Evolutionary conservation across 2,797 vertebrate species (phyloP).

Genomic region (Pseudotriccus pelzelni): DNA sequence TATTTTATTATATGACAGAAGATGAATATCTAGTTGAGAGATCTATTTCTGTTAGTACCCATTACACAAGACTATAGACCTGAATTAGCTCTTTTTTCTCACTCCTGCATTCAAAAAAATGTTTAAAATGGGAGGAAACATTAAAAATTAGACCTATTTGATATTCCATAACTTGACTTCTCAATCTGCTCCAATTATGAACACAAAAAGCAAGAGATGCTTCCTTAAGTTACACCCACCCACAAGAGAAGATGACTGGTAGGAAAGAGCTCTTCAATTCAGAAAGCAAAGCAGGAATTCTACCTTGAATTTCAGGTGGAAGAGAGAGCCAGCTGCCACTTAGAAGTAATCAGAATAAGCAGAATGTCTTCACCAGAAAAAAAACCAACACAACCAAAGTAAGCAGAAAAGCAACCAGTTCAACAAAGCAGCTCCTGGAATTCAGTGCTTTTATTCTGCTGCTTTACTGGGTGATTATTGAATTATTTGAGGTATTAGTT

Average conservation of each 20-base stretch:
- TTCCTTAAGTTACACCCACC: background rate
- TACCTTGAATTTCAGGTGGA: background rate
- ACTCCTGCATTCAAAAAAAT: background rate
- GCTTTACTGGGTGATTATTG: background rate
- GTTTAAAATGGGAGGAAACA: background rate
- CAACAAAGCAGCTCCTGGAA: background rate
- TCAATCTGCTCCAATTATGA: background rate
- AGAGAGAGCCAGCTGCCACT: background rate
- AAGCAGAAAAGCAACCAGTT: background rate
- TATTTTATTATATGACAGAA: background rate
- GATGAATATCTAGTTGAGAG: background rate
- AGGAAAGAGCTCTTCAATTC: background rate
- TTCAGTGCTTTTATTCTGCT: background rate
- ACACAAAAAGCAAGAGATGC: fast-evolving
- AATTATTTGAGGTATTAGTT: background rate
- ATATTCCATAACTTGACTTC: background rate
- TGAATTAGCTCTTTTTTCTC: background rate
- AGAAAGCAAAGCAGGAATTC: background rate
- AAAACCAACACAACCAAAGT: background rate
- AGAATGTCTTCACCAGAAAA: background rate
- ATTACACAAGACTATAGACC: background rate
- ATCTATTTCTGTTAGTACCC: background rate
- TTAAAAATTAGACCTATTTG: background rate
- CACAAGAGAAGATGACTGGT: background rate
- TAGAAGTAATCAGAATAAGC: background rate